Conservation (phyloP, 2,888 invertebrate genomes). For the Sturmia bella region DNA sequence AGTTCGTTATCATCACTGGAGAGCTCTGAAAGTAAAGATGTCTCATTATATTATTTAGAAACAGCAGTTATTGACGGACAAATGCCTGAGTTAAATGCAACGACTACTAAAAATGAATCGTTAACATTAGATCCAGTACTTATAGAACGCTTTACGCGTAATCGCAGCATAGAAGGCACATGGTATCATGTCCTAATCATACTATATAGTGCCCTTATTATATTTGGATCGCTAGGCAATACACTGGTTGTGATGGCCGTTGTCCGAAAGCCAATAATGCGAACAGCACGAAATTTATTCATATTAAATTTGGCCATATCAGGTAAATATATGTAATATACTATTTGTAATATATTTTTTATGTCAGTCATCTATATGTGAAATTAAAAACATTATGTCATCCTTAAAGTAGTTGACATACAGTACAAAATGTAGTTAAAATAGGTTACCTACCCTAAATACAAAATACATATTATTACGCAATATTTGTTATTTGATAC, state of each 20-base stretch:
- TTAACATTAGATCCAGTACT: constrained; percentile 73
- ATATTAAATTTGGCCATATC: constrained; percentile 94
- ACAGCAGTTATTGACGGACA: constrained; percentile 32
- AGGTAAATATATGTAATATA: constrained; percentile 74
- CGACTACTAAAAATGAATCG: constrained; percentile 49
- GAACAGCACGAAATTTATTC: constrained; percentile 95
- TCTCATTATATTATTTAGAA: constrained; percentile 71
- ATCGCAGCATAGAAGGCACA: constrained; percentile 87
- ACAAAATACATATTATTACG: too few species aligned
- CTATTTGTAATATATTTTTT: too few species aligned
- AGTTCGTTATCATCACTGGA: constrained; percentile 51
- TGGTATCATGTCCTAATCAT: constrained; percentile 86
- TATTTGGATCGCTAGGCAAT: constrained; percentile 92
- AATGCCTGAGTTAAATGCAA: constrained; percentile 50
- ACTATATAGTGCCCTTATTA: constrained; percentile 88
- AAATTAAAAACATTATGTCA: too few species aligned
- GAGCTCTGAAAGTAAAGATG: constrained; percentile 55
- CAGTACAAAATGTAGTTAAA: too few species aligned
- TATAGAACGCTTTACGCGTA: constrained; percentile 85
- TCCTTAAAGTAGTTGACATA: too few species aligned
- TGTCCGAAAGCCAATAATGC: constrained; percentile 92
- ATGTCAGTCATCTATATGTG: too few species aligned
- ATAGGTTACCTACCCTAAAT: too few species aligned
- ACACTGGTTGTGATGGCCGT: constrained; percentile 91
- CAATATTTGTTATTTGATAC: too few species aligned